phyloP scores from a whole-genome alignment of 2,797 vertebrate genomes.

The Myotis daubentonii region DNA sequence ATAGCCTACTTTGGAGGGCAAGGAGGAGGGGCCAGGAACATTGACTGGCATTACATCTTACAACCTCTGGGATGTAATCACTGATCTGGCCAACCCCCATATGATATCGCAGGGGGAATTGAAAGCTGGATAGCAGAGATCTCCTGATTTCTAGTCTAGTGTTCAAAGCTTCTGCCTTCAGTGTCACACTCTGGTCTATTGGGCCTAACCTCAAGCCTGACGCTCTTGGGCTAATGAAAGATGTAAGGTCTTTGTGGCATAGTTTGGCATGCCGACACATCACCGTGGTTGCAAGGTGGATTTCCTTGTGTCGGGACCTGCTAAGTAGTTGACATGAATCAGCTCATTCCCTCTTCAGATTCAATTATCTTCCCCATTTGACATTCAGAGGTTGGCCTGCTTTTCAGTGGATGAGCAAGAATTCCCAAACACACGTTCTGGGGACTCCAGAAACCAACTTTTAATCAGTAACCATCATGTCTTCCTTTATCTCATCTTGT shows the following conservation, averaged over 20 bases:
- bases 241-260: neutral
- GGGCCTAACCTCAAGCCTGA: neutral
- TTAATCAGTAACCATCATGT: neutral
- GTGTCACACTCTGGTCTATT: neutral
- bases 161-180: neutral
- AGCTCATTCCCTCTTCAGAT: neutral
- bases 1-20: neutral
- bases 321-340: neutral
- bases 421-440: neutral
- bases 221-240: slow-evolving; percentile 13
- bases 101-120: neutral
- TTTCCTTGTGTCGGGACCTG: neutral
- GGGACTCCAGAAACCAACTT: neutral
- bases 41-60: neutral
- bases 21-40: neutral
- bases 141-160: neutral
- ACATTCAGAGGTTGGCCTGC: neutral
- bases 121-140: neutral
- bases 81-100: neutral
- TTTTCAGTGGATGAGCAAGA: neutral
- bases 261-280: neutral
- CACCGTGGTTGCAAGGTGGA: neutral
- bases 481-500: slow-evolving; percentile 24
- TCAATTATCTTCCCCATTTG: neutral
- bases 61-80: neutral